Conservation (phyloP, 2,113 vertebrate species). For the Pontoporia blainvillei region DNA sequence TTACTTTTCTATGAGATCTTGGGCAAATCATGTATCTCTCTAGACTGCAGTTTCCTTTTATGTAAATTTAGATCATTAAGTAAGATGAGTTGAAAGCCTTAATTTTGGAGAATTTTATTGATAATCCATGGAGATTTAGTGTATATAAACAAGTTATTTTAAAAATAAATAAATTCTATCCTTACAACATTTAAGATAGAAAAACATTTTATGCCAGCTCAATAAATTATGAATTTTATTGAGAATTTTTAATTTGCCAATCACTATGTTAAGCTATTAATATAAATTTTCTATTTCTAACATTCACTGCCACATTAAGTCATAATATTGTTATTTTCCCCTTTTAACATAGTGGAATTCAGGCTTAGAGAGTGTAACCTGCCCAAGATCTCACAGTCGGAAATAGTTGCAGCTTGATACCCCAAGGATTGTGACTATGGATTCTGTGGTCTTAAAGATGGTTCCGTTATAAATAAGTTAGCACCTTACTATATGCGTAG, state of each 20-base stretch:
- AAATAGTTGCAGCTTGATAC: background rate
- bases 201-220: background rate
- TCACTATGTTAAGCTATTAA: background rate
- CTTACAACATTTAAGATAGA: background rate
- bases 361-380: background rate
- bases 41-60: background rate
- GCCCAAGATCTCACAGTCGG: background rate
- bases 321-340: background rate
- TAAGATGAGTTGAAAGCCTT: background rate
- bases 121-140: background rate
- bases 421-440: background rate
- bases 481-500: background rate
- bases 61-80: background rate
- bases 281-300: background rate
- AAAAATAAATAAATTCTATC: background rate
- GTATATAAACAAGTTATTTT: background rate
- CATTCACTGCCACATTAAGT: background rate
- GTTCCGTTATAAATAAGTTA: background rate
- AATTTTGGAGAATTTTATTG: background rate
- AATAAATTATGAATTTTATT: background rate
- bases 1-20: background rate
- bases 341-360: background rate
- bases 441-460: background rate
- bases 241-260: background rate
- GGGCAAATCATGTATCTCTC: background rate